These are phyloP conservation scores for Drosophila cracens DNA, from an alignment of 2,888 invertebrate genomes.

Conservation along the genomic window DNA sequence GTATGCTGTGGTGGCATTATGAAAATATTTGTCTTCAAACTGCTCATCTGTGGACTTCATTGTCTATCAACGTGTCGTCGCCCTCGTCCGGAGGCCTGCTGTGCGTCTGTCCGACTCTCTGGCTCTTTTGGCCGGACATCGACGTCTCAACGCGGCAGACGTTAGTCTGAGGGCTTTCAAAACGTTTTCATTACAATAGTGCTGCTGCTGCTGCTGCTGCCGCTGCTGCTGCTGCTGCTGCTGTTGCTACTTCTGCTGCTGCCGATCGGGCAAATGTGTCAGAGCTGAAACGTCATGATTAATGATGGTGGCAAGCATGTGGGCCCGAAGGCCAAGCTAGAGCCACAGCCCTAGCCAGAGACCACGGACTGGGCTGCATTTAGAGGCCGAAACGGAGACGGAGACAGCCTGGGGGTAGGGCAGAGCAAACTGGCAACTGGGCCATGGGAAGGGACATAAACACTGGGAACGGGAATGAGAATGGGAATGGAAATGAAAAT, in stretches of 20 bases:
- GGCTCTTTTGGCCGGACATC: background rate
- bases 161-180: constrained; percentile 62
- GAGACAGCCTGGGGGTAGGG: constrained; percentile 65
- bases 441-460: constrained; percentile 60
- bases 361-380: constrained; percentile 44
- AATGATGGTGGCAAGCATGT: constrained; percentile 84
- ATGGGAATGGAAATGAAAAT: constrained; percentile 20
- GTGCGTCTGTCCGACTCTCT: constrained; percentile 28
- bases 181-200: constrained; percentile 79
- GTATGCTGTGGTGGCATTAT: constrained; percentile 34
- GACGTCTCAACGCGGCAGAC: constrained; percentile 40
- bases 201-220: constrained; percentile 50
- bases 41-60: constrained; percentile 42
- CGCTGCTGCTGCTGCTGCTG: constrained; percentile 65
- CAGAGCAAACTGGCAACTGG: constrained; percentile 52
- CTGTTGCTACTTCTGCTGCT: constrained; percentile 60
- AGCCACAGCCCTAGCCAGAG: constrained; percentile 33
- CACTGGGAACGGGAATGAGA: constrained; percentile 34
- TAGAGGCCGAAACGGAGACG: constrained; percentile 40
- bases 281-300: constrained; percentile 84
- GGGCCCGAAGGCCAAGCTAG: constrained; percentile 71
- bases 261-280: constrained; percentile 84
- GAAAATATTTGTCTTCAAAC: constrained; percentile 54
- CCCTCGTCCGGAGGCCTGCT: constrained; percentile 26
- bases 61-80: constrained; percentile 40